Evolutionary conservation across 2,888 invertebrate species (phyloP).

Genomic region (Diaperis boleti): DNA sequence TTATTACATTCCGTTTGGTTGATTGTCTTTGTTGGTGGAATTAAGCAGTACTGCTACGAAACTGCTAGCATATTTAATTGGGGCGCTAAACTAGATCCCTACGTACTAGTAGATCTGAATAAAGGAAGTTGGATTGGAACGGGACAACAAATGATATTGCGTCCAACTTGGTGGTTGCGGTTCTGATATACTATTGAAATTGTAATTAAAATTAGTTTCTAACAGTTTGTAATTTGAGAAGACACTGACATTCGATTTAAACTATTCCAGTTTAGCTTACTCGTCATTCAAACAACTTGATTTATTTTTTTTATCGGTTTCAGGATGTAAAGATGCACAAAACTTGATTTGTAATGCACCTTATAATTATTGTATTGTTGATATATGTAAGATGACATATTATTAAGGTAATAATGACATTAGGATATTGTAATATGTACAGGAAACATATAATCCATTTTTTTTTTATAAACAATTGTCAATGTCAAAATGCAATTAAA

Average conservation of each 20-base stretch:
- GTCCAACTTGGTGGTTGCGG: constrained; percentile 41
- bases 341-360: too few relatives aligned
- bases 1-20: constrained; percentile 26
- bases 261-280: constrained; percentile 27
- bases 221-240: constrained; percentile 38
- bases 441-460: too few relatives aligned
- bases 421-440: too few relatives aligned
- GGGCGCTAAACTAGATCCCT: constrained; percentile 6
- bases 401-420: too few relatives aligned
- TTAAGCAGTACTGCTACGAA: constrained; percentile 8
- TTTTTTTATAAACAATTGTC: too few relatives aligned
- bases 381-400: too few relatives aligned
- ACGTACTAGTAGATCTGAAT: constrained; percentile 24
- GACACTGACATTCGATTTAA: constrained; percentile 43
- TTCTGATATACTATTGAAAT: constrained; percentile 44
- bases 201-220: constrained; percentile 45
- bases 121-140: constrained; percentile 19
- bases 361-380: too few relatives aligned
- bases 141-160: constrained; percentile 39
- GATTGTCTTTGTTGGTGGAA: constrained; percentile 26
- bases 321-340: too few relatives aligned
- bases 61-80: constrained; percentile 36
- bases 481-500: too few relatives aligned
- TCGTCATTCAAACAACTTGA: constrained; percentile 20
- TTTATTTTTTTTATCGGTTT: too few relatives aligned